phyloP scores from a whole-genome alignment of 2,797 vertebrate genomes.

The Bovichtus variegatus region DNA sequence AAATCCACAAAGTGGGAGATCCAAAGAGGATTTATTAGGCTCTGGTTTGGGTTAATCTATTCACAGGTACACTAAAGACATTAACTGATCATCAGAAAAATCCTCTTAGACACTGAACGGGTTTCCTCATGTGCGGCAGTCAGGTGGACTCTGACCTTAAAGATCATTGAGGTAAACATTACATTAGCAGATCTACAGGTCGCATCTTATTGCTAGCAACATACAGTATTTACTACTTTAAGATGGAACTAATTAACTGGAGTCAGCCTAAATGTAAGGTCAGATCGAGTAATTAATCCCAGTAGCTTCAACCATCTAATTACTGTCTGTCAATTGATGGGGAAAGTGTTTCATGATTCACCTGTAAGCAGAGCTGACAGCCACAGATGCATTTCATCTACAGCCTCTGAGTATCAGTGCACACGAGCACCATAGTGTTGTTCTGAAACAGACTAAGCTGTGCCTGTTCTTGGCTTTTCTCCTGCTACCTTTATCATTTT shows the following conservation, averaged over 20 bases:
- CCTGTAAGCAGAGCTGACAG: conserved; percentile 30
- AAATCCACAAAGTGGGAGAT: conserved; percentile 66
- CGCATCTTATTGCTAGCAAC: neutral
- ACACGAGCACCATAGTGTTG: neutral
- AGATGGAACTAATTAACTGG: neutral
- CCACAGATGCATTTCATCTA: conserved; percentile 14
- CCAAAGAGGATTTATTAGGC: conserved; percentile 79
- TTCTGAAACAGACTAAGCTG: conserved; percentile 9
- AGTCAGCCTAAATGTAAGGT: conserved; percentile 20
- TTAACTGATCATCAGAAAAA: conserved; percentile 61
- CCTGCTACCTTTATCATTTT: neutral
- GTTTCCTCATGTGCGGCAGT: conserved; percentile 22
- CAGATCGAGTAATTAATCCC: conserved; percentile 51
- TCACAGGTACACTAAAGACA: conserved; percentile 71
- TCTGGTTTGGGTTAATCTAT: conserved; percentile 76
- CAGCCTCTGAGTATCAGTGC: conserved; percentile 5
- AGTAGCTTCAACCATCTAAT: conserved; percentile 42
- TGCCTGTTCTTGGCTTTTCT: neutral
- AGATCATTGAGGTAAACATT: neutral
- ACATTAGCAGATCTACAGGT: neutral
- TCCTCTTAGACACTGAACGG: neutral
- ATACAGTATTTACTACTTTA: neutral
- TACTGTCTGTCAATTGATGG: conserved; percentile 45
- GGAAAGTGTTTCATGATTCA: conserved; percentile 37
- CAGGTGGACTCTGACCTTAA: conserved; percentile 8